These are phyloP conservation scores for Anarrhichthys ocellatus DNA, from an alignment of 2,113 vertebrate species.

Conservation along the genomic window DNA sequence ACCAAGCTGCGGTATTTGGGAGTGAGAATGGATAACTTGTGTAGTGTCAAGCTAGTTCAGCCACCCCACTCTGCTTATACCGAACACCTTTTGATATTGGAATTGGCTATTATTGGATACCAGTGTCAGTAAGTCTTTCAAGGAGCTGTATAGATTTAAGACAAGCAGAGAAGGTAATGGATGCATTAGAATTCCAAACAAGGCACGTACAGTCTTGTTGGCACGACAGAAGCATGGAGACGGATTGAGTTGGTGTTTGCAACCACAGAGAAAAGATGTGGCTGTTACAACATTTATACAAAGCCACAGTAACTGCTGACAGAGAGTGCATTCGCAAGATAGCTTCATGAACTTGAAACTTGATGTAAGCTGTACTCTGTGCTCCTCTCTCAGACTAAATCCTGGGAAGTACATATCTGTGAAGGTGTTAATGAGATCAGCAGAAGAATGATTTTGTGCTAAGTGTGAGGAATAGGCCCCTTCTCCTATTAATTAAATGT, in stretches of 20 bases:
- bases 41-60: not conserved
- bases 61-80: not conserved
- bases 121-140: slow-evolving; percentile 7
- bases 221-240: not conserved
- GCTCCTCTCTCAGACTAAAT: not conserved
- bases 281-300: not conserved
- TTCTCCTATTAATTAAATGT: slow-evolving; percentile 14
- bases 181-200: slow-evolving; percentile 6
- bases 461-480: slow-evolving; percentile 20
- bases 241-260: not conserved
- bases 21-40: not conserved
- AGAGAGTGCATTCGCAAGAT: not conserved
- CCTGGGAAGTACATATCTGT: not conserved
- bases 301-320: not conserved
- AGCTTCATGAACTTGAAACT: not conserved
- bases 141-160: not conserved
- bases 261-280: not conserved
- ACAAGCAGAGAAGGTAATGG: not conserved
- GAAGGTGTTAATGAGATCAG: slow-evolving; percentile 47
- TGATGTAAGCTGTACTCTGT: not conserved
- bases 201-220: not conserved
- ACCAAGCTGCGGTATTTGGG: not conserved
- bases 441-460: slow-evolving; percentile 16
- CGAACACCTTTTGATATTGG: slow-evolving; percentile 4
- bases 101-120: slow-evolving; percentile 1